Percentiles rank a stretch among this genome's conserved stretches.
phyloP scores from a whole-genome alignment of 2,797 vertebrate species.

The Sebastes ruberrimus region DNA sequence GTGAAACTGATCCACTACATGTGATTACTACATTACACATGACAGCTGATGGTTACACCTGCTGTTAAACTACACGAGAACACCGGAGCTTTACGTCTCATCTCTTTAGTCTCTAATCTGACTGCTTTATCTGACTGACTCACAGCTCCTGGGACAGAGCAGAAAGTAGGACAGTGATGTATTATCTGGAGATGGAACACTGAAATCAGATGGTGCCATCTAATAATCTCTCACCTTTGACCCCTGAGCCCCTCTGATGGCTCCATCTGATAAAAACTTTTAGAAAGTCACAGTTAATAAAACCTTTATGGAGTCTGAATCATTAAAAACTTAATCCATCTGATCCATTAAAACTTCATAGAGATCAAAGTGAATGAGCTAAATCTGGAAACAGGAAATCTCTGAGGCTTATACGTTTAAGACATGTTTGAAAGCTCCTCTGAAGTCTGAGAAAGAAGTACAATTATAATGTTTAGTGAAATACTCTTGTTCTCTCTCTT shows the following conservation, averaged over 20 bases:
- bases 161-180: background rate
- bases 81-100: background rate
- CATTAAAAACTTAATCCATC: conserved; percentile 21
- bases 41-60: background rate
- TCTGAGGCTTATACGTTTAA: background rate
- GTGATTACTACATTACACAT: background rate
- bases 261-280: conserved; percentile 21
- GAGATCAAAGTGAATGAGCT: background rate
- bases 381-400: background rate
- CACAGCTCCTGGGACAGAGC: background rate
- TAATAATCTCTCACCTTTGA: conserved; percentile 26
- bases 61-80: background rate
- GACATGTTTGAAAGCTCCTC: background rate
- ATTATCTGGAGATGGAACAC: background rate
- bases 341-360: conserved; percentile 17
- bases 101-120: background rate
- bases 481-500: background rate
- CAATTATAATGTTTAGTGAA: background rate
- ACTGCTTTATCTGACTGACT: background rate
- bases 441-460: background rate
- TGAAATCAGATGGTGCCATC: background rate
- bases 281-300: conserved; percentile 17
- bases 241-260: background rate
- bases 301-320: conserved; percentile 9
- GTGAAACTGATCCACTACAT: background rate